Percentiles rank a stretch among this genome's conserved stretches.
Evolutionary conservation across 2,797 vertebrate species (phyloP).

Genomic region (Alca torda): DNA sequence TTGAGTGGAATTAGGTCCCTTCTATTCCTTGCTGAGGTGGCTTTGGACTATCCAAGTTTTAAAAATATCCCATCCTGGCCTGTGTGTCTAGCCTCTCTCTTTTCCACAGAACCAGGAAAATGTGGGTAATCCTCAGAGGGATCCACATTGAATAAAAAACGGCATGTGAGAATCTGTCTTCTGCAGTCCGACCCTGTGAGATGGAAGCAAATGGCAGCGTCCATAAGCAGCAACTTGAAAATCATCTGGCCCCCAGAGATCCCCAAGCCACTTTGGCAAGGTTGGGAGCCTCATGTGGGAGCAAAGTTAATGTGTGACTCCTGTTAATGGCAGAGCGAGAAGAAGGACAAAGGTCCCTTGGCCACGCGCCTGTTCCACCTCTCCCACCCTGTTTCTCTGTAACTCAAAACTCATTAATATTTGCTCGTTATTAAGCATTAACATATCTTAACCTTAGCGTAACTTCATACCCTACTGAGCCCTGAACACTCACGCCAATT

Average conservation of each 20-base stretch:
- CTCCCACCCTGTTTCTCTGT: neutral
- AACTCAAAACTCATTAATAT: conserved; percentile 36
- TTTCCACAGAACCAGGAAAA: neutral
- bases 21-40: neutral
- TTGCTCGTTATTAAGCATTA: conserved; percentile 56
- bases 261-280: neutral
- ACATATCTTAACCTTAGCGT: neutral
- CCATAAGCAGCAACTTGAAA: neutral
- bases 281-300: neutral
- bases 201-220: neutral
- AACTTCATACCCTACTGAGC: neutral
- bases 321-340: neutral
- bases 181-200: neutral
- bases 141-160: neutral
- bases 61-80: neutral
- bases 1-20: neutral
- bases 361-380: neutral
- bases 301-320: conserved; percentile 53
- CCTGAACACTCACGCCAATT: neutral
- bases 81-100: neutral
- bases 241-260: neutral
- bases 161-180: neutral
- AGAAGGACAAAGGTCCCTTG: conserved; percentile 46
- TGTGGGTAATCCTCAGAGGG: neutral
- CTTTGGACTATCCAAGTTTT: neutral